phyloP scores from a whole-genome alignment of 2,113 vertebrate genomes.

The Seriola aureovittata region DNA sequence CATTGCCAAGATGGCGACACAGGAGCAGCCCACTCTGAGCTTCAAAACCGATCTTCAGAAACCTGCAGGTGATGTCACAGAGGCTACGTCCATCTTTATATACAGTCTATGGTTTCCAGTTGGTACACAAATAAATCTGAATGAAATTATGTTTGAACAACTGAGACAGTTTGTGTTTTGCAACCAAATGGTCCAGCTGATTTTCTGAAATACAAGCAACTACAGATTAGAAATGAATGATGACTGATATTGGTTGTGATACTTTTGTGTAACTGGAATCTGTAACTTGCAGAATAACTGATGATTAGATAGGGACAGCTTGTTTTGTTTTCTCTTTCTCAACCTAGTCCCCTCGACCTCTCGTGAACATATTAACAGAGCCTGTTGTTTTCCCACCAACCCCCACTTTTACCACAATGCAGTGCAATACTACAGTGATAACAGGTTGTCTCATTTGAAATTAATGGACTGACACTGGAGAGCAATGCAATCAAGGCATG shows the following conservation, averaged over 20 bases:
- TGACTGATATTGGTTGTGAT: neutral
- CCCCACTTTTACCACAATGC: neutral
- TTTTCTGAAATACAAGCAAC: neutral
- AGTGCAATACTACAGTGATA: conserved; percentile 9
- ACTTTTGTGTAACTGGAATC: neutral
- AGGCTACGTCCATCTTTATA: too few relatives aligned
- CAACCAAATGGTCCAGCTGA: neutral
- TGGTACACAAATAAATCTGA: too few relatives aligned
- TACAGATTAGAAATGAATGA: neutral
- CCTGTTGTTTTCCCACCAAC: neutral
- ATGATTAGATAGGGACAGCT: neutral
- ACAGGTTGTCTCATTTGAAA: conserved; percentile 48
- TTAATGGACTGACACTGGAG: conserved; percentile 51
- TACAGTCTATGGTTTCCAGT: too few relatives aligned
- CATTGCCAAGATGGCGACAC: too few relatives aligned
- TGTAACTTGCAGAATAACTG: neutral
- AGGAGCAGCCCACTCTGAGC: too few relatives aligned
- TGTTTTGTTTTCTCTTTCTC: neutral
- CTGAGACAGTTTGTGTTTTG: neutral
- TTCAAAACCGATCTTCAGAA: too few relatives aligned
- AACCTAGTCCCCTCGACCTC: neutral
- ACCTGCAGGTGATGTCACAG: too few relatives aligned
- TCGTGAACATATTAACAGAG: neutral
- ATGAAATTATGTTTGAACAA: neutral
- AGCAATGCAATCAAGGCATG: conserved; percentile 51